Base-by-base conservation (phyloP, 2,797 vertebrate species). In the Gallinago stenura region DNA sequence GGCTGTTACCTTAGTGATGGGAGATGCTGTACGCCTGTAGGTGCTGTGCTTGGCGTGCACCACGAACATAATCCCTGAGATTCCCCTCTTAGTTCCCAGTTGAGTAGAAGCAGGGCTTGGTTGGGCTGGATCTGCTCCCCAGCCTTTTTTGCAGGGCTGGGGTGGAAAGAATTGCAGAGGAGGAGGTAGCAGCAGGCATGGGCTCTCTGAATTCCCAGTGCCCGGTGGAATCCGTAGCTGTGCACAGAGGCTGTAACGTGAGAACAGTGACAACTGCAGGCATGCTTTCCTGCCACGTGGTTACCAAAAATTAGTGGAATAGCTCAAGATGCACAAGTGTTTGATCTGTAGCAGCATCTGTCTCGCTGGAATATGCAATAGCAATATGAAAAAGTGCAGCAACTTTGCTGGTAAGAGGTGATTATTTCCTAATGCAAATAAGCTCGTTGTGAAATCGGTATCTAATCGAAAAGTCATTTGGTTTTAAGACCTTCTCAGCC, bases 221-320 rank as follows among this genome's bases (percentile, higher is more conserved):
- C n/a, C 25, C 0, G n/a, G n/a, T 17, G 50, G 22, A 37, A 28
- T 5, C 24, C 37, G 8, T 33, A 17, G 50, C 45, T 54, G 57
- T 33, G 21, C 16, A 15, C 7, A 18, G 33, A 48, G 70, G 2
- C 61, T 13, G 68, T 33, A 75, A 79, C 0, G 1, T 53, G 80
- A 75, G 50, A 69, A 7, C 37, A 69, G 50, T 17, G 62, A 22
- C 77, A 58, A 33, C 35, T 50, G 77, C 14, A 26, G 16, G 14
- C 33, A 17, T 0, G 5, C 25, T 60, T 48, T 60, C 45, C 92
- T 64, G 0, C 24, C 19, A 7, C 0, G 12, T 13, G 9, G 53
- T 30, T 43, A 33, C 33, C 13, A 26, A 6, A 41, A 64, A 65
- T n/a, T 5, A 46, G 46, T 17, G 46, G 53, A 39, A 30, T 22